Base-by-base conservation (phyloP, 2,797 vertebrate genomes). In the Zenarchopterus dispar region DNA sequence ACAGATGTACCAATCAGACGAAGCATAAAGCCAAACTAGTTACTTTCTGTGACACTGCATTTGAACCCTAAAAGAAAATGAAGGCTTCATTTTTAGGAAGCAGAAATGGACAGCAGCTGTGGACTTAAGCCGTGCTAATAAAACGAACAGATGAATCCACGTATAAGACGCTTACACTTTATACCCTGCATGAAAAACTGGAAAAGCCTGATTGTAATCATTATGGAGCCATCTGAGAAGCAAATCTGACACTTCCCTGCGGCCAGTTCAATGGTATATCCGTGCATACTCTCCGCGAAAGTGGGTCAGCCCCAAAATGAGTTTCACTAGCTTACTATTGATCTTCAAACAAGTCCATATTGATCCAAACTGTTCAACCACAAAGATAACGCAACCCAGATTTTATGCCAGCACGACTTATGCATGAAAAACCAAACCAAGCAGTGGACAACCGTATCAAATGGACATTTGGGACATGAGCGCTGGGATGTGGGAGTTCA, bases 231-330 rank as follows among this genome's bases (percentile, higher is more conserved):
- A 13, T 11, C 60, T 23, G 36, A 70, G 22, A 62, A 23, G 65
- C 31, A 47, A 26, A 48, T 33, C 2, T 28, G 23, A 28, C 56
- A 24, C 47, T 44, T 52, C 42, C 57, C 26, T 69, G 58, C 62
- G 69, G 77, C 60, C 64, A 74, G 23, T 22, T 43, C 36, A 73
- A 75, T 21, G 21, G 2, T 46, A 36, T 21, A 55, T 51, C 43
- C 2, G 33, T 67, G 70, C 57, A 52, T 68, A 45, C 56, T 67
- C 41, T 51, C 23, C n/a, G 1, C 62, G 42, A 56, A 90, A 86
- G 67, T 87, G 79, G 84, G 84, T 81, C 83, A 80, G 54, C 51
- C 54, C 19, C 62, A 56, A 19, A n/a, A 65, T 52, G 62, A 15
- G 44, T 67, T 67, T 65, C 51, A 50, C 43, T 52, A 31, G 50